Base-by-base conservation (phyloP, 2,888 invertebrate species). In the Oscheius myriophilus region DNA sequence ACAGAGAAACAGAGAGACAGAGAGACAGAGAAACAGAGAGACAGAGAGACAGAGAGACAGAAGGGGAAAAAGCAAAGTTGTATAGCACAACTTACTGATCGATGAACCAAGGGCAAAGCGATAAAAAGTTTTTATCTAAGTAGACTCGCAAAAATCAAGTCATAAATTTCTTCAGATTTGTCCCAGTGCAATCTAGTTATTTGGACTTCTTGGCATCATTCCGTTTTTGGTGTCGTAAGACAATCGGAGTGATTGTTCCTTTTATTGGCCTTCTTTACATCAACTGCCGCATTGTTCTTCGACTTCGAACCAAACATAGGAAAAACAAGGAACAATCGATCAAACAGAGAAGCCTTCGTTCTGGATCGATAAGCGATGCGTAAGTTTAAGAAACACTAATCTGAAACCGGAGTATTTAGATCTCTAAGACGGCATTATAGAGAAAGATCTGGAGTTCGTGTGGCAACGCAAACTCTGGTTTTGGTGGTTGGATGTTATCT, bases 401-500 rank as follows among this genome's bases (percentile, higher is more conserved):
- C 23, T 7, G 12, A n/a, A 52, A 39, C 25, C 33, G 12, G 23
- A 18, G 26, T 42, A 18, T 67, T 51, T 49, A 73, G 73, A 16
- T 72, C 71, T 14, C 43, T 75, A 21, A 59, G 67, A n/a, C 46
- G 70, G 18, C 69, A 67, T 21, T 75, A 75, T 68, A 70, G 67
- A 57, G 82, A 82, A 41, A 82, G 80, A 62, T 69, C 71, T 42
- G 82, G 82, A 16, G 82, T 83, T 23, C 70, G 81, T 25, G 71
- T 83, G 23, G 82, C 82, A 9, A 83, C 82, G 6, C 59, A 80
- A 62, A 82, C 82, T 0, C 65, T 82, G 52, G 75, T 79, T 11
- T 76, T 83, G 76, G 82, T 80, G n/a, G 77, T 64, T 54, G 73
- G 75, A 0, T 79, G 79, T 61, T 80, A 80, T 62, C 58, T 81